A percentile compares a stretch with the other conserved stretches of the same genome.
These are phyloP conservation scores for Drosophila infuscata DNA, from an alignment of 2,888 invertebrate species.

Conservation along the genomic window DNA sequence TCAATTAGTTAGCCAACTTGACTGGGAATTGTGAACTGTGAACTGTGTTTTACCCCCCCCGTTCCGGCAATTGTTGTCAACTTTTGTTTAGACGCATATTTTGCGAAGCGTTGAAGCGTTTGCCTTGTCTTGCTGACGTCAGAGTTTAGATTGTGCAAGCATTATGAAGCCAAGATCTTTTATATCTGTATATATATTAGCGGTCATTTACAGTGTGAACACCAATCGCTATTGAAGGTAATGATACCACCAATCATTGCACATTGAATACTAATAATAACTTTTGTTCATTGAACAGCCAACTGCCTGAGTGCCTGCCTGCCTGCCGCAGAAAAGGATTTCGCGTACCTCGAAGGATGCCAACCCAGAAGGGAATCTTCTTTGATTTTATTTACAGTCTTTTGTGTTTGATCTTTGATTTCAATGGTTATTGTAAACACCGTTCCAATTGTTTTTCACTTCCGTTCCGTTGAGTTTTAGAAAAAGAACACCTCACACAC, in stretches of 20 bases:
- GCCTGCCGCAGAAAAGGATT: background rate
- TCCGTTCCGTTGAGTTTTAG: background rate
- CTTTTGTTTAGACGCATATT: background rate
- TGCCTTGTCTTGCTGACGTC: background rate
- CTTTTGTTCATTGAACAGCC: background rate
- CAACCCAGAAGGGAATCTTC: background rate
- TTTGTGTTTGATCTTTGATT: slow-evolving; percentile 16
- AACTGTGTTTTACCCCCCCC: background rate
- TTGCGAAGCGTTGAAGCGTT: background rate
- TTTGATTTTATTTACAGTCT: slow-evolving; percentile 7
- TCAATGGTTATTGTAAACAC: background rate
- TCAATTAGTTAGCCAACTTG: background rate
- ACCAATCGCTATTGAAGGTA: background rate
- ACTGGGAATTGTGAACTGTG: slow-evolving; percentile 1
- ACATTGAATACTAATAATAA: background rate
- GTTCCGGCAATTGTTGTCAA: slow-evolving; percentile 1
- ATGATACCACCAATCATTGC: background rate
- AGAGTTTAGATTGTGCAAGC: slow-evolving; percentile 26
- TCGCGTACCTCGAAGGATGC: background rate
- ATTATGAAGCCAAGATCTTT: background rate
- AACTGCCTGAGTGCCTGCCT: background rate
- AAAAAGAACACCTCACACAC: background rate
- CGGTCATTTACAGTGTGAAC: background rate
- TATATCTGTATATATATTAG: background rate
- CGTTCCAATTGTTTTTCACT: background rate